Conservation (phyloP, 2,797 vertebrate genomes). For the Lutjanus campechanus region DNA sequence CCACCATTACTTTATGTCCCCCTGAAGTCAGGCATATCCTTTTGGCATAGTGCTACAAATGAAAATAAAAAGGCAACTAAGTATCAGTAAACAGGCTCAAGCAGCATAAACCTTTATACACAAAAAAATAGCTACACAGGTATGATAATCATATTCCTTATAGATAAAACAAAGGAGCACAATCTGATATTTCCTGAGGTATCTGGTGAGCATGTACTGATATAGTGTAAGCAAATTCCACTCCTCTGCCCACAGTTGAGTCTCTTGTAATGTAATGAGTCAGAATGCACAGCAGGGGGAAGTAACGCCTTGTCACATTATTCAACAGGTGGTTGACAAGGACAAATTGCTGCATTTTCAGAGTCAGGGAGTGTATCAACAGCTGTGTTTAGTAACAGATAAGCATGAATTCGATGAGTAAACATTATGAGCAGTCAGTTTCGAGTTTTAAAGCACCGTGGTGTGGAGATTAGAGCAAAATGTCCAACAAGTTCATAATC, state of each 20-base stretch:
- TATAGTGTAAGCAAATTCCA: neutral
- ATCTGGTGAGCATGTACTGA: neutral
- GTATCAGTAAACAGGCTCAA: neutral
- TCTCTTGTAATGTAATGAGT: constrained; percentile 25
- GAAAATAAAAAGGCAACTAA: neutral
- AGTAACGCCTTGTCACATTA: constrained; percentile 19
- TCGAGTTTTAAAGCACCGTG: neutral
- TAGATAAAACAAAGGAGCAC: neutral
- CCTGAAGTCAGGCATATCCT: neutral
- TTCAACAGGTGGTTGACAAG: constrained; percentile 41
- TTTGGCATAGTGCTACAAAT: neutral
- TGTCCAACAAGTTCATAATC: rapidly evolving
- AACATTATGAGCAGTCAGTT: neutral
- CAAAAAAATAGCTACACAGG: neutral
- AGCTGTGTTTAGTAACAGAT: neutral
- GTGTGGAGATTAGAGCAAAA: neutral
- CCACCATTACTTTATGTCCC: neutral
- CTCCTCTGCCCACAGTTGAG: neutral
- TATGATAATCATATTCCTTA: neutral
- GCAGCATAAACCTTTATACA: neutral
- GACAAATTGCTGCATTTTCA: neutral
- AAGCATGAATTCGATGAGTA: neutral
- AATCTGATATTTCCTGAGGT: neutral
- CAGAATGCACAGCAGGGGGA: constrained; percentile 60
- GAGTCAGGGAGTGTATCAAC: neutral